These are phyloP conservation scores for Baryphthengus martii DNA, from an alignment of 2,113 vertebrate species.

Conservation along the genomic window DNA sequence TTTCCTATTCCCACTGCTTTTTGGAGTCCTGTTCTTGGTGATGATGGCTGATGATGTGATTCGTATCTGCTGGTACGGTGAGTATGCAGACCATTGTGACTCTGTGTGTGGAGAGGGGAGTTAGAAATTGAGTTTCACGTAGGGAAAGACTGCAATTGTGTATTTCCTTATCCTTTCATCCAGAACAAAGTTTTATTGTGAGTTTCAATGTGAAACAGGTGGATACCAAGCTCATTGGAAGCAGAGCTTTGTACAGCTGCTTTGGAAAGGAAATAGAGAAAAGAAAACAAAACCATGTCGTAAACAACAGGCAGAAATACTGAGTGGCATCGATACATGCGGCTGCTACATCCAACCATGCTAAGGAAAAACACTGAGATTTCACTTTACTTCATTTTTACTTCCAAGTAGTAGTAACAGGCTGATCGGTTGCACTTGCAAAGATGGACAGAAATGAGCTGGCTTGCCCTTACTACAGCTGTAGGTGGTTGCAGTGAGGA, in stretches of 20 bases:
- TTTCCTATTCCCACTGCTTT: background rate
- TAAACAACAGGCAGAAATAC: background rate
- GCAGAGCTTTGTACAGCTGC: background rate
- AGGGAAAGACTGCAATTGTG: background rate
- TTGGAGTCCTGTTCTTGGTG: background rate
- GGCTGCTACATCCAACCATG: background rate
- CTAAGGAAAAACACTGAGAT: background rate
- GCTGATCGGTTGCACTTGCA: background rate
- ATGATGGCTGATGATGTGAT: background rate
- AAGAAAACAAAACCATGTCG: background rate
- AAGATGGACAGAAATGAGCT: background rate
- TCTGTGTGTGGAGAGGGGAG: no score
- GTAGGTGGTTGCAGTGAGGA: background rate
- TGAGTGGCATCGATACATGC: background rate
- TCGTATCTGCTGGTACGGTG: background rate
- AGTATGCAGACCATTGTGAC: background rate
- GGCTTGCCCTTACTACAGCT: background rate
- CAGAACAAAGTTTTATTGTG: background rate
- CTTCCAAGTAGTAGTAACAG: background rate
- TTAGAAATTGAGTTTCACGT: background rate
- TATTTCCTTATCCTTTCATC: background rate
- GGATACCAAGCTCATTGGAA: background rate
- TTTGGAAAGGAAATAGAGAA: background rate
- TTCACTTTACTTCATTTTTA: constrained; percentile 1
- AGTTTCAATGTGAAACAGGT: constrained; percentile 4